Evolutionary conservation across 2,888 invertebrate species (phyloP).

Genomic region (Eristalis pertinax): DNA sequence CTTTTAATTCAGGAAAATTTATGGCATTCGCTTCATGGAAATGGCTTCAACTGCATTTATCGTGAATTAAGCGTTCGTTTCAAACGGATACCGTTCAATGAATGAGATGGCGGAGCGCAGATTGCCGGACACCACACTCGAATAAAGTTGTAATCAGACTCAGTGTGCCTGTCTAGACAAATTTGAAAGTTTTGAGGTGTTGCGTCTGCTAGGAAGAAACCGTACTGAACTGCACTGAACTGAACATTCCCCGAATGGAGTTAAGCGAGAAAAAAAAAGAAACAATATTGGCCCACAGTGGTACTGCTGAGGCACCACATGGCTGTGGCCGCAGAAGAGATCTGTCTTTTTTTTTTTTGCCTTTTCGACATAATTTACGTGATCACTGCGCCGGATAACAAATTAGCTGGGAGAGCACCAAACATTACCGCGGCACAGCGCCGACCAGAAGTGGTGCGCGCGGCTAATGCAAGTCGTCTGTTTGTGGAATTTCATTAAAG

Average conservation of each 20-base stretch:
- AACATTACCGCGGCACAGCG: constrained; percentile 51
- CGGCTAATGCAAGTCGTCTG: constrained; percentile 27
- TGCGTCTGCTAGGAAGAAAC: constrained; percentile 60
- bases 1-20: constrained; percentile 56
- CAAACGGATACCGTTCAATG: constrained; percentile 45
- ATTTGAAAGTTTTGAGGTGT: constrained; percentile 72
- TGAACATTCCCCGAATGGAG: no score
- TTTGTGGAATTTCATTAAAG: constrained; percentile 53
- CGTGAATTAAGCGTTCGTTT: constrained; percentile 65
- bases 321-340: constrained; percentile 14
- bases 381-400: constrained; percentile 67
- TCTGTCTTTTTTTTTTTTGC: constrained; percentile 27
- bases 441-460: constrained; percentile 6
- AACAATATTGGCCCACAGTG: constrained; percentile 52
- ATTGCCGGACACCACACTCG: constrained; percentile 56
- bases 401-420: constrained; percentile 55
- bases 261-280: not conserved
- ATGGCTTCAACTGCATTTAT: constrained; percentile 67
- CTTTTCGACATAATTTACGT: constrained; percentile 65
- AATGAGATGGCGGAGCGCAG: constrained; percentile 31
- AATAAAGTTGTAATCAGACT: constrained; percentile 66
- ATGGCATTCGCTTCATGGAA: constrained; percentile 54
- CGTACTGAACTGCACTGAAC: no score
- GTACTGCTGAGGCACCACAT: constrained; percentile 48
- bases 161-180: constrained; percentile 64